Percentiles rank a stretch among this genome's conserved stretches.
phyloP scores from a whole-genome alignment of 2,888 invertebrate species.

The Xestia ashworthii region DNA sequence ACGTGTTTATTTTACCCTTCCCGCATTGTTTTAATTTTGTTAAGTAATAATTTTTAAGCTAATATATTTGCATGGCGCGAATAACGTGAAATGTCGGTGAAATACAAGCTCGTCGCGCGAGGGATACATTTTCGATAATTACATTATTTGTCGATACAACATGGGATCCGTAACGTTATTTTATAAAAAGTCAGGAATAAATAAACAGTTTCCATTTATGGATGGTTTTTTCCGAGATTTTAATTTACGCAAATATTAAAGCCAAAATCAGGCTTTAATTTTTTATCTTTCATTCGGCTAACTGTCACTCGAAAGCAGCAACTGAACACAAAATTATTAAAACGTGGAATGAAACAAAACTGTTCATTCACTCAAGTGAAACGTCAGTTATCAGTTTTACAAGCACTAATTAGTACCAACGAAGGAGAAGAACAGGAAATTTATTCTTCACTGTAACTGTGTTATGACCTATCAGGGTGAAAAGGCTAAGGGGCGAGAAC shows the following conservation, averaged over 20 bases:
- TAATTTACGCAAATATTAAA: background rate
- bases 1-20: background rate
- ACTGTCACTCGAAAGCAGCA: background rate
- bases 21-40: constrained; percentile 30
- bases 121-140: constrained; percentile 34
- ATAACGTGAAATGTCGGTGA: constrained; percentile 4
- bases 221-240: background rate
- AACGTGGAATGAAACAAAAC: no score
- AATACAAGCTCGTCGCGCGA: background rate
- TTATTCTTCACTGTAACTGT: background rate
- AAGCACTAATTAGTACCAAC: background rate
- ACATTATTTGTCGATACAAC: constrained; percentile 21
- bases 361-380: background rate
- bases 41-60: constrained; percentile 20
- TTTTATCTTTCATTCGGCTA: background rate
- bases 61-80: constrained; percentile 1
- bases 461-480: background rate
- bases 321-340: background rate
- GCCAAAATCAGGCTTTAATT: background rate
- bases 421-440: background rate
- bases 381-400: background rate
- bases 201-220: background rate
- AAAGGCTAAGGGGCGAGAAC: background rate
- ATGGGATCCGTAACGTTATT: background rate
- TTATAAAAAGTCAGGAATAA: constrained; percentile 2